These are phyloP conservation scores for Parelbella ahira DNA, from an alignment of 2,888 invertebrate genomes.

Conservation along the genomic window DNA sequence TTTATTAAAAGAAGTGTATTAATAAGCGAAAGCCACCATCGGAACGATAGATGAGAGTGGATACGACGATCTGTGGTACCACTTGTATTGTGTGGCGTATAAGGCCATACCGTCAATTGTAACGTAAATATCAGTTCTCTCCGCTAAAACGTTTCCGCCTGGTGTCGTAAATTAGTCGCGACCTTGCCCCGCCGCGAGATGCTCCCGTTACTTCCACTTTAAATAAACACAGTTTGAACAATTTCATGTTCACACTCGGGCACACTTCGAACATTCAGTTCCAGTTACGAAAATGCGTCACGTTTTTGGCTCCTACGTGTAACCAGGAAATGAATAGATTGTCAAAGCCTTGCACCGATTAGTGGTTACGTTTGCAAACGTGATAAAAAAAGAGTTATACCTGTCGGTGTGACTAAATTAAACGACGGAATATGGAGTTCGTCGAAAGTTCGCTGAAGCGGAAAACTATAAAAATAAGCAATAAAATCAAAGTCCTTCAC, in stretches of 20 bases:
- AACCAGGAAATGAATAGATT: conserved; percentile 4
- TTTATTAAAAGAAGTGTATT: conserved; percentile 61
- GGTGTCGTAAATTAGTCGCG: neutral
- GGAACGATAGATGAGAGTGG: conserved; percentile 30
- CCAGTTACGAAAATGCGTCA: no score
- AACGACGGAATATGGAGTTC: no score
- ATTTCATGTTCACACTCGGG: no score
- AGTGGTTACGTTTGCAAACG: conserved; percentile 15
- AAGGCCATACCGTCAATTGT: conserved; percentile 45
- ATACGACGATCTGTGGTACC: conserved; percentile 10
- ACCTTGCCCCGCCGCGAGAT: neutral
- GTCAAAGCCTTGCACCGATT: conserved; percentile 22
- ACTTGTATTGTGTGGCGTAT: conserved; percentile 29
- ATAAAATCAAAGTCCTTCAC: conserved; percentile 26
- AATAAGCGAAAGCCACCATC: conserved; percentile 59
- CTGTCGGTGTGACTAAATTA: neutral
- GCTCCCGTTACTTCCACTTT: no score
- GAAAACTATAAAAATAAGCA: conserved; percentile 18
- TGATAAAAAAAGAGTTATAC: conserved; percentile 10
- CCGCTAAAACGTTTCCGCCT: neutral
- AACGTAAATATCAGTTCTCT: conserved; percentile 4
- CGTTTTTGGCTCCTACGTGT: no score
- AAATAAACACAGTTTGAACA: no score
- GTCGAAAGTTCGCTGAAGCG: conserved; percentile 5
- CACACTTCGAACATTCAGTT: no score